Evolutionary conservation across 2,888 invertebrate genomes (phyloP).

Genomic region (Xestobium rufovillosum): DNA sequence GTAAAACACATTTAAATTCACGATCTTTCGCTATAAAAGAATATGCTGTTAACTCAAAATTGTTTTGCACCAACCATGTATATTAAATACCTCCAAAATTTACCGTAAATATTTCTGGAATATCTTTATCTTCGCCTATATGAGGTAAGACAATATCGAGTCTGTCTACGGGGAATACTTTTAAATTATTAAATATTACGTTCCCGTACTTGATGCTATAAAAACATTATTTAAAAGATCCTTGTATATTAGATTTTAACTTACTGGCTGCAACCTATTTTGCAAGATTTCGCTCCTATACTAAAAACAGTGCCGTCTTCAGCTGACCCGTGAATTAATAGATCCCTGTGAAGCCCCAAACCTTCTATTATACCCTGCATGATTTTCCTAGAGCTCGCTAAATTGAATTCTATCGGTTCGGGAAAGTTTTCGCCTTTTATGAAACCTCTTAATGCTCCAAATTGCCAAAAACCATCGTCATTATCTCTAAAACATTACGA

Average conservation of each 20-base stretch:
- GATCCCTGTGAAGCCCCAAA: constrained; percentile 27
- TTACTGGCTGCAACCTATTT: constrained; percentile 51
- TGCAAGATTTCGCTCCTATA: constrained; percentile 48
- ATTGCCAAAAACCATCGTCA: constrained; percentile 52
- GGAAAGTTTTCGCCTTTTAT: constrained; percentile 44
- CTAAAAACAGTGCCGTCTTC: constrained; percentile 52
- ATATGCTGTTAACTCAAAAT: not conserved
- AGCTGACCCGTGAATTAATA: constrained; percentile 36
- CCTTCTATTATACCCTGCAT: constrained; percentile 29
- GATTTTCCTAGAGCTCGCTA: constrained; percentile 38
- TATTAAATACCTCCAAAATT: constrained; percentile 45
- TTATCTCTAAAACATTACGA: constrained; percentile 30
- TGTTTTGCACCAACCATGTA: constrained; percentile 18
- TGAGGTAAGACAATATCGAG: constrained; percentile 46
- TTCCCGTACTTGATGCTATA: constrained; percentile 50
- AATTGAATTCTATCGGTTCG: constrained; percentile 42
- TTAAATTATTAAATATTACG: constrained; percentile 44
- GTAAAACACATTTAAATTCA: constrained; percentile 27
- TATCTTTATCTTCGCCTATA: constrained; percentile 42
- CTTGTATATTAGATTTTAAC: constrained; percentile 23
- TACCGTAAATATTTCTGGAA: constrained; percentile 46
- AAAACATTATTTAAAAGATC: not conserved
- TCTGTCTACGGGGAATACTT: constrained; percentile 38
- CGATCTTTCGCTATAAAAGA: constrained; percentile 16
- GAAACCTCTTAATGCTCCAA: constrained; percentile 55